phyloP scores from a whole-genome alignment of 2,113 vertebrate genomes.

The Phalacrocorax brasilianus region DNA sequence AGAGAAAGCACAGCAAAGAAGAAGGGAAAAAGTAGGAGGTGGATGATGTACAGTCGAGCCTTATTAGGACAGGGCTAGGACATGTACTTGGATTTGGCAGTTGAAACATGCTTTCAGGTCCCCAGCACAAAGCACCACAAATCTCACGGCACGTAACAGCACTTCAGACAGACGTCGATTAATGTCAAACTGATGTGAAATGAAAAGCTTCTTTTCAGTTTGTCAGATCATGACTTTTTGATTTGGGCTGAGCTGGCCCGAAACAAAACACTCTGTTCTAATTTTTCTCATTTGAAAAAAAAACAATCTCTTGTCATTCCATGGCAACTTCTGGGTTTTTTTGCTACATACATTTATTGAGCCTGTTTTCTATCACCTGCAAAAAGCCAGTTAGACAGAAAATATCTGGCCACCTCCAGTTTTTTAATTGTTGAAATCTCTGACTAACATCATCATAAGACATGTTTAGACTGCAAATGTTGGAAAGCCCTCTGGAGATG shows the following conservation, averaged over 20 bases:
- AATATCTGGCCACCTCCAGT: background rate
- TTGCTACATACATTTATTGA: background rate
- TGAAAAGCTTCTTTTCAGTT: conserved; percentile 30
- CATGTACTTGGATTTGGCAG: background rate
- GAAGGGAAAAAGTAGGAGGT: background rate
- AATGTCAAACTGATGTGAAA: conserved; percentile 33
- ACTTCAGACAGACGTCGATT: background rate
- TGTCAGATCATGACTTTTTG: conserved; percentile 4
- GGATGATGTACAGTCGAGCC: background rate
- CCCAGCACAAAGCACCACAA: background rate
- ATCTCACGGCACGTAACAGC: background rate
- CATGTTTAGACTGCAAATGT: background rate
- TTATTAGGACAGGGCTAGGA: background rate
- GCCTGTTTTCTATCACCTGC: background rate
- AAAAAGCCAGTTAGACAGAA: background rate
- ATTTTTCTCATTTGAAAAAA: background rate
- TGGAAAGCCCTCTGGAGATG: background rate
- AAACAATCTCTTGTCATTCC: background rate
- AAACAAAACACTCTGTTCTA: conserved; percentile 22
- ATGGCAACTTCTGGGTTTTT: background rate
- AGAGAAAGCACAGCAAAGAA: background rate
- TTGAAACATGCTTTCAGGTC: background rate
- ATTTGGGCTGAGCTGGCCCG: conserved; percentile 1
- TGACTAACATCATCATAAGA: background rate
- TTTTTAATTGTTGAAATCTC: background rate